phyloP scores from a whole-genome alignment of 1,140 invertebrate species.

The Drosophila pseudoobscura region DNA sequence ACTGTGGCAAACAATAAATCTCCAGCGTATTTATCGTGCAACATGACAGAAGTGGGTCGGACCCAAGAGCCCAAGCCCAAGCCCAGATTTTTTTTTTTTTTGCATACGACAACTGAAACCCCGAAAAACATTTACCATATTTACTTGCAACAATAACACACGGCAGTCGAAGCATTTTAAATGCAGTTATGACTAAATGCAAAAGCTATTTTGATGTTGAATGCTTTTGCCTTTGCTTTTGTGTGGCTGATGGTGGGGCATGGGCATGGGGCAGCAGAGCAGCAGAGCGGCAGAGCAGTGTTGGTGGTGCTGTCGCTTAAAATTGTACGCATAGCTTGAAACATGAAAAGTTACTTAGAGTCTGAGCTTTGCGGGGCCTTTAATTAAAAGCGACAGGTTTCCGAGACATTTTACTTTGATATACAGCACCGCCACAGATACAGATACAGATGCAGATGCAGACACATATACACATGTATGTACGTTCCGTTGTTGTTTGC shows the following conservation, averaged over 20 bases:
- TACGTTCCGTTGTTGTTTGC: slow-evolving; percentile 22
- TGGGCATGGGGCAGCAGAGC: not conserved
- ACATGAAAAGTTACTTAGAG: slow-evolving; percentile 81
- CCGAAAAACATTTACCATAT: slow-evolving; percentile 39
- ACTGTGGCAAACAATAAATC: slow-evolving; percentile 76
- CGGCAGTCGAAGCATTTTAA: slow-evolving; percentile 49
- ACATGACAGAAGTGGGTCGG: slow-evolving; percentile 80
- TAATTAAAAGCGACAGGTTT: slow-evolving; percentile 82
- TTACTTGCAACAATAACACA: slow-evolving; percentile 34
- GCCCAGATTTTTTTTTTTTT: slow-evolving; percentile 27
- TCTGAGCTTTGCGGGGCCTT: slow-evolving; percentile 53
- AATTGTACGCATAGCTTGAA: slow-evolving; percentile 74
- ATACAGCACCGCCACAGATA: slow-evolving; percentile 12
- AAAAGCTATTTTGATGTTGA: slow-evolving; percentile 70
- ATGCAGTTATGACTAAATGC: slow-evolving; percentile 81
- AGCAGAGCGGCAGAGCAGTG: too few relatives aligned
- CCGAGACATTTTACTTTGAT: slow-evolving; percentile 59
- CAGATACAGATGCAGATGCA: not conserved
- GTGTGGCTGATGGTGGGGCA: slow-evolving; percentile 16
- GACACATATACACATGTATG: not conserved
- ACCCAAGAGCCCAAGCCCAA: slow-evolving; percentile 34
- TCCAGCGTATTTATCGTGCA: slow-evolving; percentile 75
- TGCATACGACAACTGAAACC: slow-evolving; percentile 42
- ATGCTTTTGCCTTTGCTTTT: slow-evolving; percentile 21
- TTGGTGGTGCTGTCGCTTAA: slow-evolving; percentile 58